Evolutionary conservation across 2,797 vertebrate genomes (phyloP), one percentile per base, ranked within the genome.

Genomic region (Acipenser transmontanus): DNA sequence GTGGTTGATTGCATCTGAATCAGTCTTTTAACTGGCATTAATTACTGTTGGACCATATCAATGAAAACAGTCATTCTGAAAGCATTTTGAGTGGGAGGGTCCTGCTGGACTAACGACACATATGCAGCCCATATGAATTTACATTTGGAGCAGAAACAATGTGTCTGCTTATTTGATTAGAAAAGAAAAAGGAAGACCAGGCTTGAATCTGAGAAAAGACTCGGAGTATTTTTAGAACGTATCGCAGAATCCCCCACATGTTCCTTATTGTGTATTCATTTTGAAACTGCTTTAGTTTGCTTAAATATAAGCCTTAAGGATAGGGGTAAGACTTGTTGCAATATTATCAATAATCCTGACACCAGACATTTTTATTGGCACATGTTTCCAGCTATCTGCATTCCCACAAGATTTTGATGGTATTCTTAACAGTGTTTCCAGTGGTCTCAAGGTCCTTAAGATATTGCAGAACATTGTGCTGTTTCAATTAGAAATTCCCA

Each of bases 21-120:
- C 54, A 57, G 8, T 12, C 10, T 57, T 7, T 57, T 13, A 57
- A 13, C 14, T 7, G 10, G 10, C 71, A 72, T 68, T 63, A 50
- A 63, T 68, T 52, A 68, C 75, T 65, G 67, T 79, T 77, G 68
- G 72, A 68, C 72, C 69, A 73, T 76, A 74, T 74, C 79, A 83
- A 73, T 66, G 66, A 65, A 72, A 74, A 73, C 54, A 70, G 67
- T 70, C 72, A 73, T 50, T 66, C 17, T 49, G 47, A 59, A 57
- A 57, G 12, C 9, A 57, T 57, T 57, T n/a, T 57, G 9, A 57
- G 11, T n/a, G 54, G 54, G 54, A 57, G 34, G 34, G 34, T 34
- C 34, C 34, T 34, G 34, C 2, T n/a, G 12, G 54, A 57, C 54
- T 11, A 57, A 2, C 2, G 12, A 7, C 12, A n/a, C 54, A 57